A percentile compares a stretch with the other conserved stretches of the same genome.
These are phyloP conservation scores for Corbicula japonica DNA, from an alignment of 2,888 invertebrate genomes.

Conservation along the genomic window DNA sequence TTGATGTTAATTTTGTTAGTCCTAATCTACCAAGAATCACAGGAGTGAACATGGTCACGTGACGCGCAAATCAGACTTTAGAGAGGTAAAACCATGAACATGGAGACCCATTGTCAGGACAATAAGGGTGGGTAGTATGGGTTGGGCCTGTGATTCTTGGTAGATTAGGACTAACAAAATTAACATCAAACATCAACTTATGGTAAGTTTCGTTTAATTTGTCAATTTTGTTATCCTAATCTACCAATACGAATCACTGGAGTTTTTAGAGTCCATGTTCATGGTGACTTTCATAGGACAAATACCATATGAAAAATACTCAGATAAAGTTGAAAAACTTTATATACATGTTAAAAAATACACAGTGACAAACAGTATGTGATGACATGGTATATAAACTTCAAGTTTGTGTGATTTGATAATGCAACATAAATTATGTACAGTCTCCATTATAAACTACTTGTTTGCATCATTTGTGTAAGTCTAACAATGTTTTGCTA, in stretches of 20 bases:
- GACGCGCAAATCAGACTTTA: background rate
- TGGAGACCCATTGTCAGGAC: background rate
- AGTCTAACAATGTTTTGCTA: background rate
- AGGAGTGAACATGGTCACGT: conserved; percentile 12
- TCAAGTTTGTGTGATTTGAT: background rate
- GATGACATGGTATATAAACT: background rate
- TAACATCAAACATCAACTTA: conserved; percentile 40
- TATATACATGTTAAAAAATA: background rate
- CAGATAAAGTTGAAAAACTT: background rate
- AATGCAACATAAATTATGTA: background rate
- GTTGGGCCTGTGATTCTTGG: conserved; percentile 35
- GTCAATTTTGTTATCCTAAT: conserved; percentile 20
- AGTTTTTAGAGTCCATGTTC: conserved; percentile 32
- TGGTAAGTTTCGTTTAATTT: conserved; percentile 37
- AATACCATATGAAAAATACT: background rate
- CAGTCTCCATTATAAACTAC: no score
- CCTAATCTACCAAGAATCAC: conserved; percentile 30
- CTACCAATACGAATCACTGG: conserved; percentile 21
- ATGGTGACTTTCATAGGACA: background rate
- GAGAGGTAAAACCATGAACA: background rate
- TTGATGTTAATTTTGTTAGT: conserved; percentile 35
- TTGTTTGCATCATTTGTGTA: background rate
- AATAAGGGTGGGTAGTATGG: background rate
- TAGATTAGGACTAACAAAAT: conserved; percentile 31
- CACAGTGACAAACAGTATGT: background rate